Percentiles rank a stretch among this genome's conserved stretches.
Conservation (phyloP, 1,140 invertebrate species). For the Anoplolepis gracilipes region DNA sequence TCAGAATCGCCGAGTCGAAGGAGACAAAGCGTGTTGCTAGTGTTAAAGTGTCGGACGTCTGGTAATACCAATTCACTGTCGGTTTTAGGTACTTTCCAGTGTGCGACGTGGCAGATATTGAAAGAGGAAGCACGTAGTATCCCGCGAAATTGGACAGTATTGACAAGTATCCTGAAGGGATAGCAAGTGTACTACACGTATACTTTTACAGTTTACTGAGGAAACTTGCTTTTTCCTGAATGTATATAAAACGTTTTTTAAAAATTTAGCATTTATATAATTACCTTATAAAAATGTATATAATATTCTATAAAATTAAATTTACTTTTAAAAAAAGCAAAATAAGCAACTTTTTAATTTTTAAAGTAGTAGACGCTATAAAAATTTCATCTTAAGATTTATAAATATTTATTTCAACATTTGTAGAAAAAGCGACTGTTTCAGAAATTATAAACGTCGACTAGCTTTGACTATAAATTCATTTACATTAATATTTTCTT, state of each 20-base stretch:
- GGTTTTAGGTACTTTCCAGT: slow-evolving; percentile 52
- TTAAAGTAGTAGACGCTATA: too few species aligned
- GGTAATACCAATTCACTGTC: slow-evolving; percentile 61
- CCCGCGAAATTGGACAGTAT: slow-evolving; percentile 62
- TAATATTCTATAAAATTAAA: not conserved
- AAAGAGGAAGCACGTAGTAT: slow-evolving; percentile 60
- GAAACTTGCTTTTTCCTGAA: slow-evolving; percentile 7
- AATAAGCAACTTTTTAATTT: too few species aligned
- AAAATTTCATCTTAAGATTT: too few species aligned
- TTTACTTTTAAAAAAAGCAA: not conserved
- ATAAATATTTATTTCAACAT: too few species aligned
- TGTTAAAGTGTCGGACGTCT: slow-evolving; percentile 58
- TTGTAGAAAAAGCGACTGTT: too few species aligned
- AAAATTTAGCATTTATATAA: not conserved
- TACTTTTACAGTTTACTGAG: not conserved
- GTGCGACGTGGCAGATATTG: slow-evolving; percentile 60
- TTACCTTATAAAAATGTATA: not conserved
- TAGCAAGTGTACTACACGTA: slow-evolving; percentile 42
- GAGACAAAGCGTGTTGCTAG: slow-evolving; percentile 48
- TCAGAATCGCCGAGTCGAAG: slow-evolving; percentile 46
- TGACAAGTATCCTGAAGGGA: slow-evolving; percentile 60
- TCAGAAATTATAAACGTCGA: too few species aligned
- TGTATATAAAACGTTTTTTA: not conserved
- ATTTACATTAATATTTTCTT: not conserved
- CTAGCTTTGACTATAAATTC: not conserved